Base-by-base conservation (phyloP, 1,140 invertebrate species). In the Macrotrachela quadricornifera region DNA sequence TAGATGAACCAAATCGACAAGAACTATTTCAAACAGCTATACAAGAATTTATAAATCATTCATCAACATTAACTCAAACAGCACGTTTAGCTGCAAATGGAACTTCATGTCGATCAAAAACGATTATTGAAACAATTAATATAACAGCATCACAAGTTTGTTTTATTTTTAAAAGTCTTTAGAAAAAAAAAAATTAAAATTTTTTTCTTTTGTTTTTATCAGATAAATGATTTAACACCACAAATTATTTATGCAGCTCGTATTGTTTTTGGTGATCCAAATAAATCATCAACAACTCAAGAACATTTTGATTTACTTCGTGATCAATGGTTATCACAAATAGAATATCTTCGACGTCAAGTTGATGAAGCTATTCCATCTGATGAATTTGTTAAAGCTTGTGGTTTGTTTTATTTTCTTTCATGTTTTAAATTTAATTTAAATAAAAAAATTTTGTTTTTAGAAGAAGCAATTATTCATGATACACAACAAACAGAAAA, bases 301-400 rank as follows among this genome's bases (percentile, higher is more conserved):
- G 88, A 96, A 62, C 90, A 97, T 72, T 94, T 96, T 70, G 85
- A 92, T 61, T 92, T 96, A 69, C 70, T 99, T 37, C 80, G 85
- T 58, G 78, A 80, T 58, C 88, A 96, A 63, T 97, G 94, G 71
- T 78, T 82, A 0, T 87, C 94, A 56, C 85, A 83, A 12, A 79
- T 94, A 53, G 77, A 84, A 44, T 77, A 81, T 44, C 80, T 91
- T 56, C 73, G 91, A 14, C 79, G 80, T 55, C 74, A 94, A 3
- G 91, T 90, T 59, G 92, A 99, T 71, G 90, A 96, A 67, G 86
- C 88, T 13, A 86, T 86, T 0, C 85, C 95, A 64, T 83, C 85
- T 9, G 79, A 80, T 0, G 83, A 85, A 63, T 94, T 95, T 60
- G 85, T 95, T 16, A 79, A 81, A 64, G 84, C 85, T 14, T 44